phyloP scores from a whole-genome alignment of 2,113 vertebrate genomes.

The Butorides virescens region DNA sequence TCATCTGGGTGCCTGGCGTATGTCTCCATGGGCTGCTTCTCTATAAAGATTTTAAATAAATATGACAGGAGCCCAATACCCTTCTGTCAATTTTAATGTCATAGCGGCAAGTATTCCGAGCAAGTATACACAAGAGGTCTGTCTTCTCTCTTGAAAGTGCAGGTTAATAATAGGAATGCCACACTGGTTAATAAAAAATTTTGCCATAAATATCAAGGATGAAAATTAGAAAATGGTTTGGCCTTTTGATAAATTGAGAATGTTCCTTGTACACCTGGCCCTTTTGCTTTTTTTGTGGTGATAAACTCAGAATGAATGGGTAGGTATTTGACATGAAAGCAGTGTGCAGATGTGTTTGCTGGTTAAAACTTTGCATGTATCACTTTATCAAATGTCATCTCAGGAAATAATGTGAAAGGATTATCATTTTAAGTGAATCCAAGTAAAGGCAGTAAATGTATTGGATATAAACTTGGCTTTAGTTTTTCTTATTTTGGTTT shows the following conservation, averaged over 20 bases:
- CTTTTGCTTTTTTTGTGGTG: background rate
- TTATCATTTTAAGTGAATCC: background rate
- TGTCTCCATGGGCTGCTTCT: conserved; percentile 1
- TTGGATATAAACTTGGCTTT: background rate
- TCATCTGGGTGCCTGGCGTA: conserved; percentile 8
- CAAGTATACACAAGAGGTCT: conserved; percentile 30
- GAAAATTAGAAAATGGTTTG: conserved; percentile 11
- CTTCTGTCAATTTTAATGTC: conserved; percentile 60
- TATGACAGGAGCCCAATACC: conserved; percentile 49
- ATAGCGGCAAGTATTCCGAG: background rate
- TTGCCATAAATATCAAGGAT: background rate
- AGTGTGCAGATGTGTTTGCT: background rate
- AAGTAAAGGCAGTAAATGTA: background rate
- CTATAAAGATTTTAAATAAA: conserved; percentile 56
- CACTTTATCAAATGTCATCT: background rate
- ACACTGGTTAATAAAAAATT: background rate
- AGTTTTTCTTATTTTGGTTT: background rate
- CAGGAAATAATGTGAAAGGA: background rate
- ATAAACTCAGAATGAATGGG: background rate
- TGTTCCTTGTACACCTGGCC: background rate
- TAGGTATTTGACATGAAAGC: background rate
- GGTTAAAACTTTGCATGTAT: background rate
- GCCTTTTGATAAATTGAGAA: background rate
- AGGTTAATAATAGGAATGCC: conserved; percentile 6
- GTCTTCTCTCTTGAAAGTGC: background rate